Base-by-base conservation (phyloP, 2,888 invertebrate species). In the Xanthorhoe spadicearia region DNA sequence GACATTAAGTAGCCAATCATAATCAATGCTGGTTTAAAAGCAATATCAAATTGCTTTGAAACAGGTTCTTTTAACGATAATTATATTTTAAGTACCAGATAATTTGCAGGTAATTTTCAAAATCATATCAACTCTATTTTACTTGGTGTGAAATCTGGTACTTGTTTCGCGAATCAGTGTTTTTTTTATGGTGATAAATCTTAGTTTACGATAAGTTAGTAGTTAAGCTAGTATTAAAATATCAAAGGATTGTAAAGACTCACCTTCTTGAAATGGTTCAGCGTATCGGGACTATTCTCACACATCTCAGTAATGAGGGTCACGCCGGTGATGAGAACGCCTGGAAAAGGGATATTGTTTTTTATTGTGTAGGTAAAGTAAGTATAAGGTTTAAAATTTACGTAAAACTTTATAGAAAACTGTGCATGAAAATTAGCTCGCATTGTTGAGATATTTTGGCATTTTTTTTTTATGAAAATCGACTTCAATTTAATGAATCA, bases 261-360 rank as follows among this genome's bases (percentile, higher is more conserved):
- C 92, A 99, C 99, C 97, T 99, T 99, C 94, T 99, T 99, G 89
- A 99, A 99, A 92, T 99, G 99, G 89, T 96, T 97, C 75, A 99
- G 94, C 1, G 99, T 99, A 86, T 99, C 99, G 9, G 98, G 96
- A 87, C 99, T 99, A 87, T 97, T 97, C 89, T 99, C 99, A 89
- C 99, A 99, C 99, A 99, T 99, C 94, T 99, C 99, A 23, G 99
- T 99, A 77, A 99, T 99, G 64, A 99, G 95, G 63, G 99, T 98
- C 53, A 99, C 98, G 35, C 99, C 99, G 57, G 99, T 99, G 82
- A 99, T 98, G 75, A 99, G 95, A 62, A 99, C 99, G 81, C 98
- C 98, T 97, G 90, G 54, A 66, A 72, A 68, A 55, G 66, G 64
- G 58, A 19, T 54, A 64, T 72, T 59, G 15, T n/a, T 59, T 60